These are phyloP conservation scores for Eristalinus sepulchralis DNA, from an alignment of 2,888 invertebrate species.

Conservation along the genomic window DNA sequence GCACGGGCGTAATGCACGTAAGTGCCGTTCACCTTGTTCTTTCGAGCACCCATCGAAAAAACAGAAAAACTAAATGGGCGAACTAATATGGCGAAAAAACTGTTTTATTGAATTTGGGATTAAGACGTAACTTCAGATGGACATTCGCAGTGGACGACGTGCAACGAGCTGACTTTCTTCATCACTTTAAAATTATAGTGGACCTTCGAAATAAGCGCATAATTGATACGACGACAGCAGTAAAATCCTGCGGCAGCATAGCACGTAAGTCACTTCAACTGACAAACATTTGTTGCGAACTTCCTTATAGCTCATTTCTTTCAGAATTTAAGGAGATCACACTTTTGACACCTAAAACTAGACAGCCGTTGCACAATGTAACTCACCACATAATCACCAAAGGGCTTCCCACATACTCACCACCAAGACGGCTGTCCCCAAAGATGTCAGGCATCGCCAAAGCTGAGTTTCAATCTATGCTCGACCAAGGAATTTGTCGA, in stretches of 20 bases:
- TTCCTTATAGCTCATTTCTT: slow-evolving; percentile 1
- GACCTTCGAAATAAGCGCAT: not conserved
- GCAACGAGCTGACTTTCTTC: too few species aligned
- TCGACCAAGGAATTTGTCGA: too few species aligned
- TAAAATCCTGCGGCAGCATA: not conserved
- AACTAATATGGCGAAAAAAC: too few species aligned
- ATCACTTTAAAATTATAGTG: too few species aligned
- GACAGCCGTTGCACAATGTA: too few species aligned
- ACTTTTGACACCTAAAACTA: not conserved
- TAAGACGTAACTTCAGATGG: slow-evolving; percentile 7
- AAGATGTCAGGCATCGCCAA: too few species aligned
- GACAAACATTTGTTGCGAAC: slow-evolving; percentile 12
- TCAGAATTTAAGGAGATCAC: slow-evolving; percentile 17
- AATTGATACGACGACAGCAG: not conserved
- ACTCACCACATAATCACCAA: too few species aligned
- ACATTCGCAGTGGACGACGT: not conserved
- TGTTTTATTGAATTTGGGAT: too few species aligned
- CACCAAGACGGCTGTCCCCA: too few species aligned
- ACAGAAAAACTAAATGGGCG: slow-evolving; percentile 14
- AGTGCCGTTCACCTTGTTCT: not conserved
- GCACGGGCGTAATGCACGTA: not conserved
- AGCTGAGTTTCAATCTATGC: too few species aligned
- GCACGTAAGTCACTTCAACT: not conserved
- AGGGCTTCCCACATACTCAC: too few species aligned
- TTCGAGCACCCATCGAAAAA: not conserved